Conservation (phyloP, 2,113 vertebrate genomes). For the Psittacula cyanocephala region DNA sequence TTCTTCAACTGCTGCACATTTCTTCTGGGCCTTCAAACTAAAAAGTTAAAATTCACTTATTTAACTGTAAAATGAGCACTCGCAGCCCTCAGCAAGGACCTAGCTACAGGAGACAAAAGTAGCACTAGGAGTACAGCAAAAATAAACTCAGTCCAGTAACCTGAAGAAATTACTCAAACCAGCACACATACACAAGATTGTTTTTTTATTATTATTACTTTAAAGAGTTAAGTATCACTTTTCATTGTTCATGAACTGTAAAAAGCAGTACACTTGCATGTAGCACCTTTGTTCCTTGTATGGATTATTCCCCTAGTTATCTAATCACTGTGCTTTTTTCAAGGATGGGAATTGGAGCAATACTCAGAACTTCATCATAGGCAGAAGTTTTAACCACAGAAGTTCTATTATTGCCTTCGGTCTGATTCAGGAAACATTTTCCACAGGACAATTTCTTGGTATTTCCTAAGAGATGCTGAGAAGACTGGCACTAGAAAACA, state of each 20-base stretch:
- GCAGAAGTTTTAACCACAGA: background rate
- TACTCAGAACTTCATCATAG: background rate
- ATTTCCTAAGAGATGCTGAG: background rate
- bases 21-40: background rate
- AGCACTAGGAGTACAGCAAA: background rate
- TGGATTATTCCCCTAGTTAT: rapidly evolving
- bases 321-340: background rate
- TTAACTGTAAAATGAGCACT: background rate
- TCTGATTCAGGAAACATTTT: background rate
- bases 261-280: background rate
- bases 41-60: background rate
- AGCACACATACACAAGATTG: background rate
- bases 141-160: background rate
- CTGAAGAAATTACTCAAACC: background rate
- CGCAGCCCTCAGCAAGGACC: background rate
- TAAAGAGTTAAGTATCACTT: background rate
- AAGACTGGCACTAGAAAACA: background rate
- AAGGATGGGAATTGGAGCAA: background rate
- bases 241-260: background rate
- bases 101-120: background rate
- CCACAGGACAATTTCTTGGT: background rate
- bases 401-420: background rate
- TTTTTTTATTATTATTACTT: background rate
- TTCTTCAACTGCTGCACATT: background rate
- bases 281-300: background rate